phyloP scores from a whole-genome alignment of 2,888 invertebrate species.

The Machimus atricapillus region DNA sequence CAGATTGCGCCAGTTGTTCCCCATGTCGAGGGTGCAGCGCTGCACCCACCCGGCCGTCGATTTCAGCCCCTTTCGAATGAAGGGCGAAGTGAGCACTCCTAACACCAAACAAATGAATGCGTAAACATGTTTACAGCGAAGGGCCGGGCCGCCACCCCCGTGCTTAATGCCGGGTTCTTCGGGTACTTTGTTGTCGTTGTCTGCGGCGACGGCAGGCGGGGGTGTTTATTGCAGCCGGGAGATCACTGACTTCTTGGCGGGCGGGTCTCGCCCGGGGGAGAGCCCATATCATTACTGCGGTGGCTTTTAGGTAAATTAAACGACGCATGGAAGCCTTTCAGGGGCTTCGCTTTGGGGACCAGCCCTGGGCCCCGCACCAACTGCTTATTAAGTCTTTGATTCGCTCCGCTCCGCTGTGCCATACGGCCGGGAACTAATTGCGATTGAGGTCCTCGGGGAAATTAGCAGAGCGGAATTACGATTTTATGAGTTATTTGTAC shows the following conservation, averaged over 20 bases:
- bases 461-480: not conserved
- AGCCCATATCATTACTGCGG: constrained; percentile 51
- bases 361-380: not conserved
- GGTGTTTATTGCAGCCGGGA: constrained; percentile 41
- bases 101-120: constrained; percentile 46
- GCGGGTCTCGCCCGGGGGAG: not conserved
- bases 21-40: not conserved
- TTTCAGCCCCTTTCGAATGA: not conserved
- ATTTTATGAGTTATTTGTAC: constrained; percentile 31
- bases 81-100: constrained; percentile 17
- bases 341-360: constrained; percentile 41
- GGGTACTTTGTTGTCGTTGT: not conserved
- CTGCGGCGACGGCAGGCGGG: constrained; percentile 1
- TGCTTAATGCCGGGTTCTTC: constrained; percentile 5
- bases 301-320: constrained; percentile 62
- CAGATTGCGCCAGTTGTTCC: constrained; percentile 19
- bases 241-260: constrained; percentile 46
- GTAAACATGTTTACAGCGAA: constrained; percentile 44
- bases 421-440: constrained; percentile 25
- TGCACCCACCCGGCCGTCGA: not conserved
- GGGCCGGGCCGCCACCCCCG: constrained; percentile 43
- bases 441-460: constrained; percentile 28
- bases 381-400: not conserved
- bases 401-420: not conserved
- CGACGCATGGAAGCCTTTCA: constrained; percentile 57